Percentiles rank a stretch among this genome's conserved stretches.
These are phyloP conservation scores for Protobothrops flavoviridis DNA, from an alignment of 2,113 vertebrate genomes.

Conservation along the genomic window DNA sequence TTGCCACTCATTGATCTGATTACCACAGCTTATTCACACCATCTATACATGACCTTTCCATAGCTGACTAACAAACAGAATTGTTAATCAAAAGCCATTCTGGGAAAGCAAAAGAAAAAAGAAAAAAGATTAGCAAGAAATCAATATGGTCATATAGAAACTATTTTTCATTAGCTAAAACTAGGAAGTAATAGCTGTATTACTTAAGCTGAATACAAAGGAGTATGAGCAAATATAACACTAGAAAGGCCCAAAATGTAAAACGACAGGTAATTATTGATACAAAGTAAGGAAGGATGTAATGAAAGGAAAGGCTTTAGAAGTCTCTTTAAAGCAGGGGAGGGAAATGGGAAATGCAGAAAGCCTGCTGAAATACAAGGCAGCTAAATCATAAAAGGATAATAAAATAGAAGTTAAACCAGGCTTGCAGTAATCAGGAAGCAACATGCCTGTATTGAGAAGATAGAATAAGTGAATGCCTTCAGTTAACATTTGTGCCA, in stretches of 20 bases:
- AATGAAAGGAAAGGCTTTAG: not conserved
- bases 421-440: not conserved
- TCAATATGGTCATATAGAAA: not conserved
- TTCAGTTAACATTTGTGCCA: not conserved
- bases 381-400: not conserved
- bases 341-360: not conserved
- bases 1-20: not conserved
- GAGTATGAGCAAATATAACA: not conserved
- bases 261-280: not conserved
- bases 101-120: not conserved
- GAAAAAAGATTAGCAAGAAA: conserved; percentile 2
- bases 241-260: not conserved
- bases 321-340: not conserved
- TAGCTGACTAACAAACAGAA: not conserved
- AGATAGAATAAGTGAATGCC: conserved; percentile 19
- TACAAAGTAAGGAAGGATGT: not conserved
- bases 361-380: not conserved
- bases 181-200: not conserved
- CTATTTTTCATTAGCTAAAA: conserved; percentile 12
- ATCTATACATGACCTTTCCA: not conserved
- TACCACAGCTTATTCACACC: not conserved
- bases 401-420: conserved; percentile 4
- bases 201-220: not conserved
- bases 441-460: not conserved
- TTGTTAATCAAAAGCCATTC: not conserved